Percentiles rank a stretch among this genome's conserved stretches.
Conservation (phyloP, 1,140 invertebrate genomes). For the Drosophila saltans region DNA sequence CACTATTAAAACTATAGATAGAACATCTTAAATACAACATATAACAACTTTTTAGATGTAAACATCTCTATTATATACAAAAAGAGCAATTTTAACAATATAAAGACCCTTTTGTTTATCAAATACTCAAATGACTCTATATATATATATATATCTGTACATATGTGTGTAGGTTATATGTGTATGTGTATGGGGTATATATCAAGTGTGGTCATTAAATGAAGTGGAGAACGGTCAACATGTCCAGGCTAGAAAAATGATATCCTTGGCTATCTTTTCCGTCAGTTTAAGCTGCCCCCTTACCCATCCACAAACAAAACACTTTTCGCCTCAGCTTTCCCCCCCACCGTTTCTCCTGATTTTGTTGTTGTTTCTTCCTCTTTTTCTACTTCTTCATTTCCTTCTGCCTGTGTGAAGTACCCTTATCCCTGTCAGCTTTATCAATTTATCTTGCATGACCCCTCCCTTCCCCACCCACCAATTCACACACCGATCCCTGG, state of each 20-base stretch:
- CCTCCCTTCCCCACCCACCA: constrained; percentile 5
- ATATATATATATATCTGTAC: background rate
- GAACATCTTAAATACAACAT: no score
- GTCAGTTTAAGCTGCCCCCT: background rate
- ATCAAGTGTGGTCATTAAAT: constrained; percentile 11
- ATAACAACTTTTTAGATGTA: no score
- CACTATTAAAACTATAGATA: no score
- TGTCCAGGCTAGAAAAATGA: constrained; percentile 9
- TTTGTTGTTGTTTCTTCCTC: background rate
- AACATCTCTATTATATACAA: background rate
- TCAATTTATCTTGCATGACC: constrained; percentile 65
- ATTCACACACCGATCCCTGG: no score
- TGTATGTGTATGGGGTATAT: background rate
- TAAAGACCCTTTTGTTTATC: background rate
- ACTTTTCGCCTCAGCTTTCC: background rate
- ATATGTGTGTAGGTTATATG: no score
- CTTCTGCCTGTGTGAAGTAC: constrained; percentile 12
- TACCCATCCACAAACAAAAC: background rate
- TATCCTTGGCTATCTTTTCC: constrained; percentile 7
- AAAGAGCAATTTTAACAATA: constrained; percentile 1
- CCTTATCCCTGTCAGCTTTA: constrained; percentile 55
- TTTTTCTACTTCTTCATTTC: no score
- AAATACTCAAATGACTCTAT: constrained; percentile 2
- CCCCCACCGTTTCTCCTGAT: background rate
- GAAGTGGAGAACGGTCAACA: constrained; percentile 13